Percentiles rank a stretch among this genome's conserved stretches.
Conservation (phyloP, 2,888 invertebrate genomes). For the Pediacus dermestoides region DNA sequence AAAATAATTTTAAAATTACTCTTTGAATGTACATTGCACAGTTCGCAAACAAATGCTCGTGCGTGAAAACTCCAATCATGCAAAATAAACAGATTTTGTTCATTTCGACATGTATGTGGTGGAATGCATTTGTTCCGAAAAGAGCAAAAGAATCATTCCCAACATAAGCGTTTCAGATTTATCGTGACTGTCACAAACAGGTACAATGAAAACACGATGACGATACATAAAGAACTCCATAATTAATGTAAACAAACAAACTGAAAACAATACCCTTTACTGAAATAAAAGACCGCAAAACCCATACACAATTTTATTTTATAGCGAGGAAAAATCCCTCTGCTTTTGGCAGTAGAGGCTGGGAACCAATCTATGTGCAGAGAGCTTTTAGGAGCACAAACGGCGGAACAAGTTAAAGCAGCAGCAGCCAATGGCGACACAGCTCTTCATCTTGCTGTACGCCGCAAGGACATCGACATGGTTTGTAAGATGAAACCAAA, state of each 20-base stretch:
- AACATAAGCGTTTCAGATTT: not conserved
- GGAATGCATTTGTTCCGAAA: too few relatives aligned
- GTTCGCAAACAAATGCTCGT: too few relatives aligned
- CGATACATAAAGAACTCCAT: not conserved
- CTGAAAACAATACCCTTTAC: not conserved
- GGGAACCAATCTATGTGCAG: slow-evolving; percentile 95
- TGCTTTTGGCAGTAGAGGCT: slow-evolving; percentile 89
- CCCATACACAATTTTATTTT: slow-evolving; percentile 39
- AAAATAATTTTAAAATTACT: too few relatives aligned
- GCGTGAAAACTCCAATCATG: too few relatives aligned
- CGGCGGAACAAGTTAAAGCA: slow-evolving; percentile 83
- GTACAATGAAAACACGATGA: not conserved
- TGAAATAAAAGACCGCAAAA: not conserved
- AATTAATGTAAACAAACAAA: slow-evolving; percentile 7
- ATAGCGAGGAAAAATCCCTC: slow-evolving; percentile 88
- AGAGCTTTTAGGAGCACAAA: slow-evolving; percentile 83
- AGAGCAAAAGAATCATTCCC: too few relatives aligned
- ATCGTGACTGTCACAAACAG: slow-evolving; percentile 4
- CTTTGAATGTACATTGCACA: too few relatives aligned
- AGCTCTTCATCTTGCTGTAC: slow-evolving; percentile 91
- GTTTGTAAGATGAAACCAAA: slow-evolving; percentile 37
- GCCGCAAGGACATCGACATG: slow-evolving; percentile 89
- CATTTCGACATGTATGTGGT: too few relatives aligned
- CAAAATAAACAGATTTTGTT: too few relatives aligned
- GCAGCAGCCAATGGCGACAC: slow-evolving; percentile 86